phyloP scores from a whole-genome alignment of 2,113 vertebrate species.

The Oceanites oceanicus region DNA sequence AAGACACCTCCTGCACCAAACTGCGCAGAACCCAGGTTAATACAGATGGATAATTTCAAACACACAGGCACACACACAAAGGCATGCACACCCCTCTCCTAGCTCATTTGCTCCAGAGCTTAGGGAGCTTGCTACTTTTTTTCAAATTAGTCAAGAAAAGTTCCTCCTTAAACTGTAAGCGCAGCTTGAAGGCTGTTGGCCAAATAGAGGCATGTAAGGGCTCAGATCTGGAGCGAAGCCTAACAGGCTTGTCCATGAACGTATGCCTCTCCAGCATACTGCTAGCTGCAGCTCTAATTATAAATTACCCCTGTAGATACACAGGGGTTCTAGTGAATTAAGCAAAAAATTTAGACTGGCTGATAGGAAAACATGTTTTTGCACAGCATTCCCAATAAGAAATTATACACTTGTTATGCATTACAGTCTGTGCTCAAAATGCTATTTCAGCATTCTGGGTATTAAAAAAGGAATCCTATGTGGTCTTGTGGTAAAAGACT shows the following conservation, averaged over 20 bases:
- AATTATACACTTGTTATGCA: constrained; percentile 83
- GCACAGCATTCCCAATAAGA: constrained; percentile 74
- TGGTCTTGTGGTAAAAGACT: constrained; percentile 79
- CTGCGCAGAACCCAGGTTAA: neutral
- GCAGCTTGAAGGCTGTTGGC: constrained; percentile 57
- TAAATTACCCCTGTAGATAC: constrained; percentile 67
- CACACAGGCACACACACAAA: neutral
- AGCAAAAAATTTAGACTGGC: constrained; percentile 68
- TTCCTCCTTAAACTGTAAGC: constrained; percentile 32
- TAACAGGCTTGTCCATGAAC: constrained; percentile 52
- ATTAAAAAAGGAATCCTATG: constrained; percentile 82
- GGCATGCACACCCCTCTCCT: neutral
- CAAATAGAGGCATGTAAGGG: constrained; percentile 41
- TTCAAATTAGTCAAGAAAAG: constrained; percentile 1
- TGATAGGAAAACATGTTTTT: constrained; percentile 73
- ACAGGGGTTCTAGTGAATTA: constrained; percentile 69
- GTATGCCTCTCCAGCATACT: constrained; percentile 36
- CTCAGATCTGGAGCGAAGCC: constrained; percentile 52
- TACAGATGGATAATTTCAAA: neutral
- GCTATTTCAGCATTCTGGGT: constrained; percentile 81
- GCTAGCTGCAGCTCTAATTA: constrained; percentile 62
- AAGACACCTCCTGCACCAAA: constrained; percentile 30
- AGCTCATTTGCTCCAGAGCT: neutral
- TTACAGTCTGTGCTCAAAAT: constrained; percentile 79
- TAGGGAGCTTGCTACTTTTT: neutral